These are phyloP conservation scores for Anguilla obscura DNA, from an alignment of 2,797 vertebrate species.

Conservation along the genomic window DNA sequence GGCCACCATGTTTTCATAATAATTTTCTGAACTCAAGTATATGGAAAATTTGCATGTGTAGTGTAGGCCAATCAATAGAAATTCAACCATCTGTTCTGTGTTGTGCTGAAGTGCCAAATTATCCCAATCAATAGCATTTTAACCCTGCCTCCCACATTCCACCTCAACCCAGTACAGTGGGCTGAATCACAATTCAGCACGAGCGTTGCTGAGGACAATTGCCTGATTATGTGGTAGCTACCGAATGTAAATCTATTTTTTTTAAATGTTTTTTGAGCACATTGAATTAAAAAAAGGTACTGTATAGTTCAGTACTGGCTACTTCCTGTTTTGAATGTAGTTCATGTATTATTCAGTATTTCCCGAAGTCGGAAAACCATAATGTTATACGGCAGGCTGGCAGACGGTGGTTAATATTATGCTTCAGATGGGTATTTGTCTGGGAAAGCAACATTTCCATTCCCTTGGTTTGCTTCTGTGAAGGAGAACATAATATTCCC, in stretches of 20 bases:
- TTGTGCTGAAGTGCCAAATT: constrained; percentile 17
- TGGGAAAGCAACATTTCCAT: background rate
- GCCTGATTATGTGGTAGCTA: background rate
- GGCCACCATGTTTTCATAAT: background rate
- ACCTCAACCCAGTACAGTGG: background rate
- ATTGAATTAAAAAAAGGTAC: background rate
- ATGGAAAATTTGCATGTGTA: background rate
- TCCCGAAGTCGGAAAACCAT: constrained; percentile 2
- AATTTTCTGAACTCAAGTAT: background rate
- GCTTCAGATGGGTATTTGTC: constrained; percentile 3
- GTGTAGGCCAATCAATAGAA: background rate
- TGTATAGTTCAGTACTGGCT: background rate
- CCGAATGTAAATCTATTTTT: background rate
- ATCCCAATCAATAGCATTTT: constrained; percentile 11
- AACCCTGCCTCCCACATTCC: background rate
- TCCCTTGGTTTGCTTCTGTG: background rate
- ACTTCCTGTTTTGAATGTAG: constrained; percentile 4
- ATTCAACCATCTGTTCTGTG: background rate
- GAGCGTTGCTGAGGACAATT: background rate
- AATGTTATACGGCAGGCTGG: background rate
- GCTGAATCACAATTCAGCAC: background rate
- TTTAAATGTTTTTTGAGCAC: background rate
- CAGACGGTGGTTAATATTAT: constrained; percentile 1
- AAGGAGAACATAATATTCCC: constrained; percentile 6
- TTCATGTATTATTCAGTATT: background rate